Evolutionary conservation across 1,140 invertebrate genomes (phyloP).

Genomic region (Ostrea denselamellosa): DNA sequence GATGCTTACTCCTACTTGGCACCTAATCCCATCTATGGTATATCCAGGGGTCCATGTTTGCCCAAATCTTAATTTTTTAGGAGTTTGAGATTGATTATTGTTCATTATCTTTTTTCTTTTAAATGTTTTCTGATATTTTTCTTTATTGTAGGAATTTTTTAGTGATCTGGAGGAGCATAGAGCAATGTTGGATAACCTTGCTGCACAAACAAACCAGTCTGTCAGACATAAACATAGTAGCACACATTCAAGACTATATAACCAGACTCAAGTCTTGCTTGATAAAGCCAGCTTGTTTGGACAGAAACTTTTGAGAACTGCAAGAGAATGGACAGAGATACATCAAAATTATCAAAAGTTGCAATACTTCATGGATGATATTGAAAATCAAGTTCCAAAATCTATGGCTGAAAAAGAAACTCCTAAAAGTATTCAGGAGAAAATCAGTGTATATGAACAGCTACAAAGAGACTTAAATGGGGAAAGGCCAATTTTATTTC

Average conservation of each 20-base stretch:
- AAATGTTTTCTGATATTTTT: not conserved
- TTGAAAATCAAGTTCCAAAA: slow-evolving; percentile 68
- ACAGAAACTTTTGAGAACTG: slow-evolving; percentile 72
- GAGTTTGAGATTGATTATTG: too few relatives aligned
- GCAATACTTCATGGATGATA: slow-evolving; percentile 60
- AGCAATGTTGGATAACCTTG: slow-evolving; percentile 74
- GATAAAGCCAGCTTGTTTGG: slow-evolving; percentile 75
- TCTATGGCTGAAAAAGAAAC: slow-evolving; percentile 67
- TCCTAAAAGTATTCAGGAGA: slow-evolving; percentile 68
- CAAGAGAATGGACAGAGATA: slow-evolving; percentile 73
- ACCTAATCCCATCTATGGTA: too few relatives aligned
- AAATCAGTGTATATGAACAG: slow-evolving; percentile 66
- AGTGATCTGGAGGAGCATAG: slow-evolving; percentile 74
- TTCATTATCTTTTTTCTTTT: too few relatives aligned
- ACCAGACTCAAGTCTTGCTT: slow-evolving; percentile 71
- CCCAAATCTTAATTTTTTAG: too few relatives aligned
- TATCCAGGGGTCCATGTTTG: too few relatives aligned
- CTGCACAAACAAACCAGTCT: slow-evolving; percentile 68
- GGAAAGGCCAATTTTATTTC: slow-evolving; percentile 72
- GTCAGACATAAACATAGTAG: slow-evolving; percentile 65
- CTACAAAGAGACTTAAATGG: slow-evolving; percentile 71
- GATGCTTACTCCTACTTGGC: too few relatives aligned
- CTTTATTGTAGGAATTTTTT: slow-evolving; percentile 75
- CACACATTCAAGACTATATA: slow-evolving; percentile 71
- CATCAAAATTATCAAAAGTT: slow-evolving; percentile 65